A percentile compares a stretch with the other conserved stretches of the same genome.
phyloP scores from a whole-genome alignment of 2,888 invertebrate genomes.

The Stramonita haemastoma region DNA sequence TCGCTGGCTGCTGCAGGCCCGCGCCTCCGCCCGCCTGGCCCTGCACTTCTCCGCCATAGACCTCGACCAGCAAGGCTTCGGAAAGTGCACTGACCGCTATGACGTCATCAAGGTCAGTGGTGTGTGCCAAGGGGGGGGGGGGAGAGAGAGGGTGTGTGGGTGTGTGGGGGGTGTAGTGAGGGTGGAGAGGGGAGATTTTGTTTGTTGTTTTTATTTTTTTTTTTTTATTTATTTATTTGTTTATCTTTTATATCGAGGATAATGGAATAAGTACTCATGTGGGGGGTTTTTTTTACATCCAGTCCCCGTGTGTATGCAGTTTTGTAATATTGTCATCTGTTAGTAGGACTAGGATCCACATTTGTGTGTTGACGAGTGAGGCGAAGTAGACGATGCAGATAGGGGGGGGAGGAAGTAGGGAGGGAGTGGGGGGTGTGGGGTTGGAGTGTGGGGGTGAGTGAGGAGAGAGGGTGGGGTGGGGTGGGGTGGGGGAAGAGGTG shows the following conservation, averaged over 20 bases:
- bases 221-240: too few relatives aligned
- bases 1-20: slow-evolving; percentile 66
- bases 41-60: slow-evolving; percentile 67
- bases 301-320: too few relatives aligned
- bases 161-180: not conserved
- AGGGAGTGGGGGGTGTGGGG: not conserved
- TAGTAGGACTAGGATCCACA: too few relatives aligned
- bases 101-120: slow-evolving; percentile 59
- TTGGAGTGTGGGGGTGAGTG: too few relatives aligned
- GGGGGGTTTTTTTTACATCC: too few relatives aligned
- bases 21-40: slow-evolving; percentile 62
- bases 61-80: slow-evolving; percentile 68
- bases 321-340: too few relatives aligned
- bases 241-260: too few relatives aligned
- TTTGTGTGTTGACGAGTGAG: too few relatives aligned
- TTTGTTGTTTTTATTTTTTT: too few relatives aligned
- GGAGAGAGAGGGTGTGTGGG: not conserved
- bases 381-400: not conserved
- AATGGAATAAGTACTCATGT: too few relatives aligned
- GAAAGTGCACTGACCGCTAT: slow-evolving; percentile 62
- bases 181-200: not conserved
- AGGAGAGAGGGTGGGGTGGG: too few relatives aligned
- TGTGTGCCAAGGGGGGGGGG: slow-evolving; percentile 2
- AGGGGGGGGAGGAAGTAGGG: not conserved
- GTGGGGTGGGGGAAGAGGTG: too few relatives aligned